Evolutionary conservation across 1,140 invertebrate species (phyloP).

Genomic region (Zaprionus ornatus): DNA sequence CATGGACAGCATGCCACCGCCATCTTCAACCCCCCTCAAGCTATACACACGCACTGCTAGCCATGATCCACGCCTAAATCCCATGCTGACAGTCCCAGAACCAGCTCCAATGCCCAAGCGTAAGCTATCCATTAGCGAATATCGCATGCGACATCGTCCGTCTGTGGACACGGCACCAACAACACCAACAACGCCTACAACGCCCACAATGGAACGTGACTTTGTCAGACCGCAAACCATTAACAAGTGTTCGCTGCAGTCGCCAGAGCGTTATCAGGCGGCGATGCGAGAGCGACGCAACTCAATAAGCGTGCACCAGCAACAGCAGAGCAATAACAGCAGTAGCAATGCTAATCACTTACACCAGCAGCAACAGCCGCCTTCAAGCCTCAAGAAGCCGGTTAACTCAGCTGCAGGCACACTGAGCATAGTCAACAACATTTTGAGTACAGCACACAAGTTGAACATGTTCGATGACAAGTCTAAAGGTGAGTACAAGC

Average conservation of each 20-base stretch:
- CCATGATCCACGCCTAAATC: conserved; percentile 81
- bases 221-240: conserved; percentile 69
- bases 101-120: conserved; percentile 78
- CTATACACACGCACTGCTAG: conserved; percentile 76
- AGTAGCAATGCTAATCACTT: conserved; percentile 20
- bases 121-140: conserved; percentile 82
- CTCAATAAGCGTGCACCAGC: conserved; percentile 65
- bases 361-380: conserved; percentile 27
- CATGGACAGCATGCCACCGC: conserved; percentile 53
- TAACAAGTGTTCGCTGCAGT: conserved; percentile 72
- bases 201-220: conserved; percentile 45
- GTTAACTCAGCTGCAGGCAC: conserved; percentile 54
- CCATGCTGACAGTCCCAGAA: conserved; percentile 72
- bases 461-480: conserved; percentile 75
- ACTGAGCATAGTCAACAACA: conserved; percentile 65
- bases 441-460: conserved; percentile 66
- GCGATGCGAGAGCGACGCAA: conserved; percentile 68
- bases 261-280: conserved; percentile 68
- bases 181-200: conserved; percentile 44
- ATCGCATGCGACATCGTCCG: conserved; percentile 75
- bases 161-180: conserved; percentile 66
- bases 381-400: conserved; percentile 1
- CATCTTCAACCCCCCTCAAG: conserved; percentile 62
- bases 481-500: conserved; percentile 52
- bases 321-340: conserved; percentile 42